Base-by-base conservation (phyloP, 2,888 invertebrate genomes). In the Drosophila antonietae region DNA sequence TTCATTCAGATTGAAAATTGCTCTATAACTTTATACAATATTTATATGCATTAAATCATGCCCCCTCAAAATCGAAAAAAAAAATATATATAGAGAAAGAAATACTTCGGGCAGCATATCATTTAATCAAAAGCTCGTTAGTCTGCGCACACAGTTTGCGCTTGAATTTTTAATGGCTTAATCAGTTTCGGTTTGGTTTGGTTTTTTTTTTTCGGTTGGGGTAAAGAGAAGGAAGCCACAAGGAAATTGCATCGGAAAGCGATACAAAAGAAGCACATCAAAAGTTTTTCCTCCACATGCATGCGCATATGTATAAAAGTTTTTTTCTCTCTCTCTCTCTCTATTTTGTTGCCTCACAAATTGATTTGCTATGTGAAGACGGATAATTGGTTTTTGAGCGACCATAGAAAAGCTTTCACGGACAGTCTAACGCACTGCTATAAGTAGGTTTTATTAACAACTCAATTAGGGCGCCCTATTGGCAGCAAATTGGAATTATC, bases 91-190 rank as follows among this genome's bases (percentile, higher is more conserved):
- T 20, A 43, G 6, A 2, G 35, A 20, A 20, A 47, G 46, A 46
- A 66, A 56, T 57, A 55, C 49, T 57, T 73, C 43, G 53, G 73
- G 59, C 79, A 70, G 60, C 65, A 70, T 64, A 76, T 80, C 82
- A 82, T 80, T 82, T 83, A 81, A 82, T 82, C 75, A 81, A 81
- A 83, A 76, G 76, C 83, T 83, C 81, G 82, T 83, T 83, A 83
- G 83, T 68, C 83, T 81, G 74, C 56, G 71, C 80, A 81, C 76
- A 81, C 82, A 83, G 78, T 81, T 83, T 83, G 77, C 66, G 82
- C 75, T 81, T 83, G 79, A 81, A 82, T 83, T 74, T 81, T 83
- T 82, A 82, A 82, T 81, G 79, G 83, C 70, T 83, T 83, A 83
- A 82, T 82, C 83, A 83, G 83, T 76, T 83, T 77, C 58, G 47